A percentile compares a stretch with the other conserved stretches of the same genome.
These are phyloP conservation scores for Nesoenas mayeri DNA, from an alignment of 2,113 vertebrate species.

Conservation along the genomic window DNA sequence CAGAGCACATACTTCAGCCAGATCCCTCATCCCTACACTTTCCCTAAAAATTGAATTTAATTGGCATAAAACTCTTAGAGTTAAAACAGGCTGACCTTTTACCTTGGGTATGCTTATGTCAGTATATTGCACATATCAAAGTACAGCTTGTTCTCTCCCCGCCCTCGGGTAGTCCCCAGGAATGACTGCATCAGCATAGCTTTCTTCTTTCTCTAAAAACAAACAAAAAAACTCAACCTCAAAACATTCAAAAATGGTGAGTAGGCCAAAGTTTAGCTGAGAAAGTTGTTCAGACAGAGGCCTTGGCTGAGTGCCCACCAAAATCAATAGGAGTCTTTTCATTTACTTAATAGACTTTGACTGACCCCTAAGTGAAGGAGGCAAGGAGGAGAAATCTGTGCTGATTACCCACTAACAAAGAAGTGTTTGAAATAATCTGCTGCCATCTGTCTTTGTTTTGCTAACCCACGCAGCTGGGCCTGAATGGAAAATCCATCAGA, in stretches of 20 bases:
- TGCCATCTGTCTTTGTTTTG: conserved; percentile 61
- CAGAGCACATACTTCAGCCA: neutral
- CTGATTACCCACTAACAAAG: conserved; percentile 24
- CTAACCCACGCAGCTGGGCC: neutral
- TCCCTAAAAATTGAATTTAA: neutral
- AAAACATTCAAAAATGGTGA: neutral
- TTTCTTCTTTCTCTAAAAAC: neutral
- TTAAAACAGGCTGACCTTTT: neutral
- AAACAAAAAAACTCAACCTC: neutral
- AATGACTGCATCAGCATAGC: neutral
- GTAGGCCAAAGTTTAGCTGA: neutral
- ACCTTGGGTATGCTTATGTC: neutral
- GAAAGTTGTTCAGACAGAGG: neutral
- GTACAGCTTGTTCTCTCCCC: neutral
- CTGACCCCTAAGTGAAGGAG: neutral
- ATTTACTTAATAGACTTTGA: conserved; percentile 8
- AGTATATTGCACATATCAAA: neutral
- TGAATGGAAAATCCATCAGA: neutral
- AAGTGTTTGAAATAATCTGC: conserved; percentile 35
- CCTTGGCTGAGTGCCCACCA: neutral
- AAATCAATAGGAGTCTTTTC: conserved; percentile 8
- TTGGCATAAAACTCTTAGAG: neutral
- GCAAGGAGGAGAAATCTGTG: neutral
- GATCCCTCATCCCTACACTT: rapidly evolving
- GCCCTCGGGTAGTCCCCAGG: neutral